Percentiles rank a stretch among this genome's conserved stretches.
Evolutionary conservation across 2,888 invertebrate genomes (phyloP).

Genomic region (Philonicus albiceps): DNA sequence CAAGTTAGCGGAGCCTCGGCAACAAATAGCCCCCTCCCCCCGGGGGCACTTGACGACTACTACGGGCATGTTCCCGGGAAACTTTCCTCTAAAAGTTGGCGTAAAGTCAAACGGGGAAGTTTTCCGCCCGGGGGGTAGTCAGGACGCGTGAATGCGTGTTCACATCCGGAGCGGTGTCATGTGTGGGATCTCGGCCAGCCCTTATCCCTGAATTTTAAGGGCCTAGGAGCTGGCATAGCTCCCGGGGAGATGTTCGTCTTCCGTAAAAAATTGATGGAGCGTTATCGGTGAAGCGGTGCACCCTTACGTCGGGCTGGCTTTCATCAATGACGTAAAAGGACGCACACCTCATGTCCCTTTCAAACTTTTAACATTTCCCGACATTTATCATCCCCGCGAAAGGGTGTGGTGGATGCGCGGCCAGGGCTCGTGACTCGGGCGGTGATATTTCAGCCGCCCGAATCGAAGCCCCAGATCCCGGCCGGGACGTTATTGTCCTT

Average conservation of each 20-base stretch:
- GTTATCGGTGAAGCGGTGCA: conserved; percentile 15
- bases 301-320: conserved; percentile 11
- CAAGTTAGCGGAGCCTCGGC: neutral
- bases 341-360: conserved; percentile 38
- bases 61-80: conserved; percentile 7
- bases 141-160: conserved; percentile 41
- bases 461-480: conserved; percentile 2
- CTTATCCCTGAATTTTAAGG: neutral
- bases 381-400: conserved; percentile 31
- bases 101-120: conserved; percentile 28
- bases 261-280: conserved; percentile 37
- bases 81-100: conserved; percentile 28
- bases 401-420: neutral
- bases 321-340: conserved; percentile 39
- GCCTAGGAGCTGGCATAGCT: neutral
- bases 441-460: conserved; percentile 19
- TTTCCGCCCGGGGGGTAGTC: conserved; percentile 33
- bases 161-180: conserved; percentile 35
- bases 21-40: conserved; percentile 16
- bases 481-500: neutral
- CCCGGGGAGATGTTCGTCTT: conserved; percentile 25
- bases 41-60: neutral
- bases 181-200: neutral
- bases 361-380: conserved; percentile 37
- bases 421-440: neutral